phyloP scores from a whole-genome alignment of 2,797 vertebrate species.

The Sebastes jordani region DNA sequence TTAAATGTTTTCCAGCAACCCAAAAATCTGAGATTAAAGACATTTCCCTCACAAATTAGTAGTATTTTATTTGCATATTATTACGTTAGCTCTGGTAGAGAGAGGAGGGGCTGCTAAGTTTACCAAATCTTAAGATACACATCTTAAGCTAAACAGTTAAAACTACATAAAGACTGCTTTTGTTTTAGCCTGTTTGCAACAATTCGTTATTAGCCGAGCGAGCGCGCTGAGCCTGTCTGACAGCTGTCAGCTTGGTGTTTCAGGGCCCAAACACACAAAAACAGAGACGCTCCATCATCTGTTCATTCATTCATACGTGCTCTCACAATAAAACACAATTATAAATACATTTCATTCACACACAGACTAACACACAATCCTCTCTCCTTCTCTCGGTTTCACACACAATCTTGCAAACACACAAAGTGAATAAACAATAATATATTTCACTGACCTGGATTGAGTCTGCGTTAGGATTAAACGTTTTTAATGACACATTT shows the following conservation, averaged over 20 bases:
- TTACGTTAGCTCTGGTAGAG: too few relatives aligned
- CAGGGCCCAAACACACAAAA: not conserved
- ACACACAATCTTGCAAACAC: slow-evolving; percentile 15
- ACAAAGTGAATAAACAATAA: not conserved
- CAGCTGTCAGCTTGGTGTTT: not conserved
- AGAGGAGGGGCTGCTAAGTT: too few relatives aligned
- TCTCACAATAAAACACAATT: not conserved
- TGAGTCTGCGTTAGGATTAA: not conserved
- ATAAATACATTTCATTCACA: not conserved
- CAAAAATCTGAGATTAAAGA: too few relatives aligned
- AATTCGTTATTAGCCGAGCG: too few relatives aligned
- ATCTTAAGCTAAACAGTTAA: too few relatives aligned
- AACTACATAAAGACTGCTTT: too few relatives aligned
- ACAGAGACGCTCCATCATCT: not conserved
- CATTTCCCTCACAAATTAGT: too few relatives aligned
- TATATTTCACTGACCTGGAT: slow-evolving; percentile 1
- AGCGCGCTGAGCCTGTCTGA: too few relatives aligned
- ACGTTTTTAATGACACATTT: not conserved
- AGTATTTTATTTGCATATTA: too few relatives aligned
- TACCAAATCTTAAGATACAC: too few relatives aligned
- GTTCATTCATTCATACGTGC: not conserved
- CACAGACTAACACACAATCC: not conserved
- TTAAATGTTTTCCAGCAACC: too few relatives aligned
- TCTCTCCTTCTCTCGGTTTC: not conserved
- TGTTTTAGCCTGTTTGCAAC: too few relatives aligned